Base-by-base conservation (phyloP, 2,888 invertebrate genomes). In the Drosophila demipolita region DNA sequence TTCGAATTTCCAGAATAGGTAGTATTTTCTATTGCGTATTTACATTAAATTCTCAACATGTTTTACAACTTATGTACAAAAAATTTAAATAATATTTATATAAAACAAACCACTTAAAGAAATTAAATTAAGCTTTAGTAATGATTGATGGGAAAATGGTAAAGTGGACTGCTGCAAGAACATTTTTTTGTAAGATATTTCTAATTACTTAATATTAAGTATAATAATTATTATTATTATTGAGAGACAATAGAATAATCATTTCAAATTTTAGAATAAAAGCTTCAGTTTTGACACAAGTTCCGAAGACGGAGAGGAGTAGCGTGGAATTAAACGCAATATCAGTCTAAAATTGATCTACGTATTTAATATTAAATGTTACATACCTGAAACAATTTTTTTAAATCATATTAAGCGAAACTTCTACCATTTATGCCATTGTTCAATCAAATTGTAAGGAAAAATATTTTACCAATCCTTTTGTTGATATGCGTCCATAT, bases 391-490 rank as follows among this genome's bases (percentile, higher is more conserved):
- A 15, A 8, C 23, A 15, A 17, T 36, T 7, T 36, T 2, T 15
- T 15, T 1, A 15, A 35, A 6, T 6, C 35, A 36, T 36, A 15
- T 36, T 15, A 15, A 15, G 15, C 15, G 36, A 36, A 7, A 17
- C 5, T 17, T 17, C 36, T 7, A 15, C 36, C 4, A 9, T n/a
- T 40, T n/a, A 4, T 40, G n/a, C 40, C 1, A 40, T n/a, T 40
- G 40, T 40, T 9, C n/a, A 64, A 63, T 66, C 26, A 11, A 20
- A 23, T 35, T 73, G 4, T 29, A 52, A 40, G 23, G 26, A 42
- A 26, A 12, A 8, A 26, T 35, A 33, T 53, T 48, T 49, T 2
- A 38, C 36, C 48, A 23, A 52, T 23, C 8, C n/a, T 54, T 32
- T 20, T 26, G 17, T 15, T 53, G 36, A 12, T n/a, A 29, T 38